Evolutionary conservation across 2,113 vertebrate genomes (phyloP).

Genomic region (Hippocampus guttulatus): DNA sequence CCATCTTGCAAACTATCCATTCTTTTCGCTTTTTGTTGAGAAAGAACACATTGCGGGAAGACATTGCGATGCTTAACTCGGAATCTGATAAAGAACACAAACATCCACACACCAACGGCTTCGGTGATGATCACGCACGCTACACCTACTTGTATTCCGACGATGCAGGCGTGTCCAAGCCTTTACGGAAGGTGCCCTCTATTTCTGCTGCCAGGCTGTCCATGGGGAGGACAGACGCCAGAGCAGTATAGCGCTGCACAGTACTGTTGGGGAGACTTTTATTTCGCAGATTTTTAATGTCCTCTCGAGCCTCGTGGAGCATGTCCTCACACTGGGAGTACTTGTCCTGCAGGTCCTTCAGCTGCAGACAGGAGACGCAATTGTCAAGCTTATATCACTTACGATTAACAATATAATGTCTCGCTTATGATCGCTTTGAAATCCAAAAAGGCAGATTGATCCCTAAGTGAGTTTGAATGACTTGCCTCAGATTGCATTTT

Average conservation of each 20-base stretch:
- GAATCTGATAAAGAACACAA: not conserved
- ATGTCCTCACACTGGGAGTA: constrained; percentile 76
- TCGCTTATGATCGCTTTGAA: not conserved
- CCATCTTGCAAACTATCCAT: not conserved
- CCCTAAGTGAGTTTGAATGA: not conserved
- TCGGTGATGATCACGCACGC: not conserved
- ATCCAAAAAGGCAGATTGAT: not conserved
- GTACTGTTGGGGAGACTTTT: constrained; percentile 78
- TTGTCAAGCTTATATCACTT: not conserved
- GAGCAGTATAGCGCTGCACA: constrained; percentile 73
- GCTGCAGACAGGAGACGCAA: constrained; percentile 58
- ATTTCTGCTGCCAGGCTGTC: constrained; percentile 87
- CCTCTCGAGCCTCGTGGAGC: constrained; percentile 78
- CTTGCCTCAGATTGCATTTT: constrained; percentile 77
- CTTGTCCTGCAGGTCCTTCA: constrained; percentile 80
- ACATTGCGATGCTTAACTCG: not conserved
- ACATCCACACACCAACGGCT: not conserved
- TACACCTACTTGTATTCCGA: constrained; percentile 77
- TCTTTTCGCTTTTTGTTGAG: not conserved
- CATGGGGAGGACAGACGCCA: constrained; percentile 77
- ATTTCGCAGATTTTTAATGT: constrained; percentile 79
- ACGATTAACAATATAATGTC: not conserved
- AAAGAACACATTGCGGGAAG: not conserved
- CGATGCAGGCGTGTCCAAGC: constrained; percentile 72
- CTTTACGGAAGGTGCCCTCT: constrained; percentile 81